A percentile compares a stretch with the other conserved stretches of the same genome.
Conservation (phyloP, 2,797 vertebrate genomes). For the Tauraco hartlaubi region DNA sequence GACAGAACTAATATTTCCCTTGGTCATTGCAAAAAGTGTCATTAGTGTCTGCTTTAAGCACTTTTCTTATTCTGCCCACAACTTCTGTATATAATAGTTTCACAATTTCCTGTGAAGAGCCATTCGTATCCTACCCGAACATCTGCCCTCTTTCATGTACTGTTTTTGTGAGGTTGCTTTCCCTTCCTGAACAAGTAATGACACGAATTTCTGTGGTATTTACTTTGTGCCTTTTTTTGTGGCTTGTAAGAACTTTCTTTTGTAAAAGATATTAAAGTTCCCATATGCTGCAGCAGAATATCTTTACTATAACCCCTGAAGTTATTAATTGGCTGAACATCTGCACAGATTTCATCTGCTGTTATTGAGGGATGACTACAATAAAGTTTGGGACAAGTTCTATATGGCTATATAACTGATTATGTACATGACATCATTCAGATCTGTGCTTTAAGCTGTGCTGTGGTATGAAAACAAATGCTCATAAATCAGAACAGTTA, state of each 20-base stretch:
- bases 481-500: not conserved
- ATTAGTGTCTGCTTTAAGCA: not conserved
- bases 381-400: not conserved
- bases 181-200: not conserved
- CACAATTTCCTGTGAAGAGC: not conserved
- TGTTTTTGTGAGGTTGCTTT: not conserved
- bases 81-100: not conserved
- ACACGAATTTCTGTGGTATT: not conserved
- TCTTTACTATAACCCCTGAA: not conserved
- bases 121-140: not conserved
- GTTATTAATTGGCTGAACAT: not conserved
- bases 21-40: not conserved
- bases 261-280: not conserved
- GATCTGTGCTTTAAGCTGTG: not conserved
- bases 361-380: not conserved
- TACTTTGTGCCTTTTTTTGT: not conserved
- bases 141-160: not conserved
- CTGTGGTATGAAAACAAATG: not conserved
- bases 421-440: not conserved
- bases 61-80: not conserved
- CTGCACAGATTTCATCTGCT: not conserved
- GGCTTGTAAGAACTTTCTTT: not conserved
- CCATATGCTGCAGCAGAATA: not conserved
- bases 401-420: not conserved
- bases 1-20: not conserved